Conservation (phyloP, 2,113 vertebrate genomes). For the Talpa occidentalis region DNA sequence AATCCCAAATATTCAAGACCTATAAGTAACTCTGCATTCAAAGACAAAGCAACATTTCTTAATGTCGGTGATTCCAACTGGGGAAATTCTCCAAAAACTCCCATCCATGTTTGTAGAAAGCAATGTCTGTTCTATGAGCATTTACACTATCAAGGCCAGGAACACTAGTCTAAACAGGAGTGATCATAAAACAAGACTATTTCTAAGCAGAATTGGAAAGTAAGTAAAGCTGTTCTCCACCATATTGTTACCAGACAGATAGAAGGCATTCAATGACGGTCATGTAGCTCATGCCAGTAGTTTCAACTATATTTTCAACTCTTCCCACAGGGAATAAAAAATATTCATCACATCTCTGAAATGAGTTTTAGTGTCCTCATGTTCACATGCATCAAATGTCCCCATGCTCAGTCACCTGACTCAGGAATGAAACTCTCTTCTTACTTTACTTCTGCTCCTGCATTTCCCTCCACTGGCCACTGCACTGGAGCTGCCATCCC, state of each 20-base stretch:
- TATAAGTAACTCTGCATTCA: neutral
- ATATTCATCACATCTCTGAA: neutral
- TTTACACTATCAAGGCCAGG: neutral
- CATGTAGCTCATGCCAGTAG: neutral
- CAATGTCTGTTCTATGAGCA: neutral
- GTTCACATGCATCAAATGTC: neutral
- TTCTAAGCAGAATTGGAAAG: neutral
- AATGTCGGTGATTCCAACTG: neutral
- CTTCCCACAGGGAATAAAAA: neutral
- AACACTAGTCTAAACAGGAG: neutral
- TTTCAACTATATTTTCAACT: neutral
- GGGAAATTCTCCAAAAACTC: neutral
- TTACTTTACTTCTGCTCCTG: neutral
- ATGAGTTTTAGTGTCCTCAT: neutral
- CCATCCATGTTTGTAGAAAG: neutral
- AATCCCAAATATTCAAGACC: neutral
- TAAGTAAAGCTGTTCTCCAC: neutral
- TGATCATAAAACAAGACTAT: neutral
- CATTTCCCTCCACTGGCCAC: rapidly evolving
- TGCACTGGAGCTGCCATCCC: neutral
- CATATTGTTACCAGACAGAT: neutral
- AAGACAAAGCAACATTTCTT: neutral
- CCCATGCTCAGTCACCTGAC: neutral
- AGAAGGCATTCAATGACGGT: neutral
- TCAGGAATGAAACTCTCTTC: neutral